phyloP scores from a whole-genome alignment of 1,140 invertebrate species.

The Chironomus tepperi region DNA sequence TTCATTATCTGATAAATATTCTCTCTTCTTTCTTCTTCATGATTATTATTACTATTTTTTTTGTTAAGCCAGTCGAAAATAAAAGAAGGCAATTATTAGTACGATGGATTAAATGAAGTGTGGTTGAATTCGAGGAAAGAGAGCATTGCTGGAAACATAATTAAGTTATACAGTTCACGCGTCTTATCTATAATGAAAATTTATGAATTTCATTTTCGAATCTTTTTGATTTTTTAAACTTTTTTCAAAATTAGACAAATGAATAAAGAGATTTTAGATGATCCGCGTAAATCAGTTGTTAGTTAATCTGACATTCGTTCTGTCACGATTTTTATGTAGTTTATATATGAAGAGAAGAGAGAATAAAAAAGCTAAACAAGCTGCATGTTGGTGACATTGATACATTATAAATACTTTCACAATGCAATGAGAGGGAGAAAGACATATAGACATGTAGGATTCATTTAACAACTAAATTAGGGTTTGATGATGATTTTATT shows the following conservation, averaged over 20 bases:
- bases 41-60: not conserved
- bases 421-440: not conserved
- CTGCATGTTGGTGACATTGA: conserved; percentile 11
- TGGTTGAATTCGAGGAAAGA: not conserved
- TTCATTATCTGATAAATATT: conserved; percentile 8
- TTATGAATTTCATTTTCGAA: conserved; percentile 1
- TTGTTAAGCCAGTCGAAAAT: not conserved
- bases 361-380: not conserved
- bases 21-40: not conserved
- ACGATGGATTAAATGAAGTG: conserved; percentile 19
- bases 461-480: conserved; percentile 21
- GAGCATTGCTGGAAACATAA: conserved; percentile 16
- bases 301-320: no score
- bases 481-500: conserved; percentile 23
- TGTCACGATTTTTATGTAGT: no score
- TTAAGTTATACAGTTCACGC: not conserved
- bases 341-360: no score
- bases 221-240: not conserved
- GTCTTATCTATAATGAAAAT: conserved; percentile 21
- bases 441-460: not conserved
- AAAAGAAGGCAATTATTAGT: conserved; percentile 16
- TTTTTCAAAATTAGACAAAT: no score
- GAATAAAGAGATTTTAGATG: no score
- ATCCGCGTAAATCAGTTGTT: no score
- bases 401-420: conserved; percentile 14